Percentiles rank a stretch among this genome's conserved stretches.
phyloP scores from a whole-genome alignment of 2,797 vertebrate species.

The Sylvilagus floridanus region DNA sequence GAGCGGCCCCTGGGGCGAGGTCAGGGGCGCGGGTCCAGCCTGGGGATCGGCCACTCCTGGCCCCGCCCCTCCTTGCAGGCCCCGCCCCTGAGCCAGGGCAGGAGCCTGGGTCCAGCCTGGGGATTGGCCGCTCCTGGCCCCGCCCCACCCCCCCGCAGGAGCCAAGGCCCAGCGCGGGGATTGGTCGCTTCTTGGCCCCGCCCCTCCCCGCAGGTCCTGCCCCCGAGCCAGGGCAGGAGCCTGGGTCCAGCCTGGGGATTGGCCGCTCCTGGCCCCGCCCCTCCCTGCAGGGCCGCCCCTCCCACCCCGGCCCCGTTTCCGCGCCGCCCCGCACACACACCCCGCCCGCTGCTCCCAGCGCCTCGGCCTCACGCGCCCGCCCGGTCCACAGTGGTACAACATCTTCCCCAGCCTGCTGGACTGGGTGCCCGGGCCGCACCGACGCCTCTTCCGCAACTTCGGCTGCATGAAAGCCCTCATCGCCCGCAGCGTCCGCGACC shows the following conservation, averaged over 20 bases:
- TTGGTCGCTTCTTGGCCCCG: too few species aligned
- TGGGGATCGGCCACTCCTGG: background rate
- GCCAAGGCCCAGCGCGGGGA: too few species aligned
- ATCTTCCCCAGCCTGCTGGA: conserved; percentile 89
- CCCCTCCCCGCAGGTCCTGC: fast-evolving
- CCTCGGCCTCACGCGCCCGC: background rate
- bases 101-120: background rate
- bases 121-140: too few species aligned
- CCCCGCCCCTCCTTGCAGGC: background rate
- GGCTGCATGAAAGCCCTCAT: conserved; percentile 86
- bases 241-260: too few species aligned
- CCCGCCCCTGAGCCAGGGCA: conserved; percentile 81
- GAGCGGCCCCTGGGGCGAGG: conserved; percentile 88
- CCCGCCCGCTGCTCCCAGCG: background rate
- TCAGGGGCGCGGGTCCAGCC: conserved; percentile 60
- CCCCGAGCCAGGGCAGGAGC: too few species aligned
- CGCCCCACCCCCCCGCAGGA: too few species aligned
- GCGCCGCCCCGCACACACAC: background rate
- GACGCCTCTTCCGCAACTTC: conserved; percentile 87
- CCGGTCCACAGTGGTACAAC: conserved; percentile 88
- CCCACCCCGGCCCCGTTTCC: background rate
- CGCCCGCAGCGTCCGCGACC: conserved; percentile 85
- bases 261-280: too few species aligned
- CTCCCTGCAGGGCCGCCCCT: fast-evolving
- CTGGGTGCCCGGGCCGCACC: conserved; percentile 90